Conservation (phyloP, 2,113 vertebrate genomes). For the Anguilla rostrata region DNA sequence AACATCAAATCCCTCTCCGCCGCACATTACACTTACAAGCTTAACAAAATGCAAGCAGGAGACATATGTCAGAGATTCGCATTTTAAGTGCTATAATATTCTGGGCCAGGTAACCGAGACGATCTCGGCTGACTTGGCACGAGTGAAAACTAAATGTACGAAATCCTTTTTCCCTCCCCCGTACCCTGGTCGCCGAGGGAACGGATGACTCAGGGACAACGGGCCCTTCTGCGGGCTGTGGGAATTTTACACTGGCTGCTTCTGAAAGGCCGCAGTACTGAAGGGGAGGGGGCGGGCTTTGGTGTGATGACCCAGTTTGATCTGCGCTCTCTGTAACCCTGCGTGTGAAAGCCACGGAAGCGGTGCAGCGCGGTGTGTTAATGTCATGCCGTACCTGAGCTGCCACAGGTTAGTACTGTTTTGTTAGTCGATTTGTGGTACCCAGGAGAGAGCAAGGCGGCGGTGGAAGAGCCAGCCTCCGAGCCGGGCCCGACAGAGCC, state of each 20-base stretch:
- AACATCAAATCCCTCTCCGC: neutral
- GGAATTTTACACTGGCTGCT: neutral
- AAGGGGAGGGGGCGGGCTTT: neutral
- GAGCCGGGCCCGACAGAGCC: conserved; percentile 63
- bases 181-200: neutral
- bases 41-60: neutral
- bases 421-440: conserved; percentile 97
- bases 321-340: neutral
- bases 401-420: conserved; percentile 95
- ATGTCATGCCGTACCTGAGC: conserved; percentile 88
- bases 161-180: neutral
- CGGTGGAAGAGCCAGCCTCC: conserved; percentile 75
- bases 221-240: neutral
- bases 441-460: conserved; percentile 85
- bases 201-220: neutral
- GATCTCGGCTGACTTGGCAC: neutral
- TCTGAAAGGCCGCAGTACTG: neutral
- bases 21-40: neutral
- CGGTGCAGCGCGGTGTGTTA: conserved; percentile 53
- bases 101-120: neutral
- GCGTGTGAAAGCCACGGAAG: conserved; percentile 41
- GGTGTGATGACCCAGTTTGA: neutral
- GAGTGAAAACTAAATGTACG: neutral
- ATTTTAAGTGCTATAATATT: neutral
- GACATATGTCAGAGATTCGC: neutral